Base-by-base conservation (phyloP, 2,797 vertebrate genomes). In the Rhinichthys osculus region DNA sequence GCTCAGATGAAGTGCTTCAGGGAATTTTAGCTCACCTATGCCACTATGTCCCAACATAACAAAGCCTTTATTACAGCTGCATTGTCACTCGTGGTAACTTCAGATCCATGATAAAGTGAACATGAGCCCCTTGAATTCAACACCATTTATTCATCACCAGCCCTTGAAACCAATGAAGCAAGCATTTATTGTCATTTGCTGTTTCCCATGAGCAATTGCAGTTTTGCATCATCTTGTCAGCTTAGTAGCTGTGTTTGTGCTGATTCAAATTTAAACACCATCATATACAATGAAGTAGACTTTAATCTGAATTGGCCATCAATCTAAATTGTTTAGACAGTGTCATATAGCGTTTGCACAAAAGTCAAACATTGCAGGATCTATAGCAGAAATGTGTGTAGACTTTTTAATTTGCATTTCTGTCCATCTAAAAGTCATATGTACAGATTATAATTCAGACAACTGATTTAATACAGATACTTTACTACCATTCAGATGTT, bases 1-100 rank as follows among this genome's bases (percentile, higher is more conserved):
- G 11, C 38, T 71, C 76, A 70, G 21, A 85, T 72, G 9, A 79
- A 19, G 38, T 4, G 27, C 38, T 59, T 79, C 2, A 38, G 76
- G 38, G 83, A 85, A 59, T 85, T 78, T 78, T 72, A 71, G 76
- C 83, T 78, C 35, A 57, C 50, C 62, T 84, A 30, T 54, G 33
- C 27, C 82, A 69, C 10, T 21, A 59, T 42, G 17, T 57, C 11
- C 74, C 52, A 35, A 35, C 8, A 5, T 42, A 79, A 81, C 78
- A 79, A 85, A 79, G 78, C 11, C n/a, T n/a, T 67, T 40, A 52
- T 33, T 33, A 66, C 42, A 74, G 33, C 47, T 70, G 50, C 44
- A 71, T 85, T 85, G 83, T 85, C 38, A 71, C 38, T 71, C 3
- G 19, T 42, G 50, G 74, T 78, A 70, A 78, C 50, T 85, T 69